Conservation (phyloP, 1,140 invertebrate species). For the Tribolium madens region DNA sequence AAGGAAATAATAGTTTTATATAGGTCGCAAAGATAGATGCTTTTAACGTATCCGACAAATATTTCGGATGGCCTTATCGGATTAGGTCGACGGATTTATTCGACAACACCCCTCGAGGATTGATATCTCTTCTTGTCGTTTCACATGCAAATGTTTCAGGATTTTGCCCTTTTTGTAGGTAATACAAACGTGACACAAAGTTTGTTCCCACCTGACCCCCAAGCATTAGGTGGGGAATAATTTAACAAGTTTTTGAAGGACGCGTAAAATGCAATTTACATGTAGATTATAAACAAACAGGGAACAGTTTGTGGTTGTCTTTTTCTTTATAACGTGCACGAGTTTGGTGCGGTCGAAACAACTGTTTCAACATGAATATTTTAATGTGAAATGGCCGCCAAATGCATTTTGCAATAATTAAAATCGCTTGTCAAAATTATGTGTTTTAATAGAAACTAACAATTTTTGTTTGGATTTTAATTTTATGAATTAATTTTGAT, state of each 20-base stretch:
- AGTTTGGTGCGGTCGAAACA: background rate
- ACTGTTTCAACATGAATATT: background rate
- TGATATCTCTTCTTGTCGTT: conserved; percentile 22
- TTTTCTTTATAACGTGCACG: background rate
- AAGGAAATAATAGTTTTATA: conserved; percentile 27
- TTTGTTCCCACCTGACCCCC: conserved; percentile 13
- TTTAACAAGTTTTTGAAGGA: conserved; percentile 29
- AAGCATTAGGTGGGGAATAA: conserved; percentile 11
- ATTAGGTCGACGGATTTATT: conserved; percentile 30
- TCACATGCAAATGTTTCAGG: conserved; percentile 31
- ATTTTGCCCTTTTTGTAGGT: conserved; percentile 24
- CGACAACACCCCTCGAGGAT: conserved; percentile 5
- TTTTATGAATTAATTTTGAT: no score
- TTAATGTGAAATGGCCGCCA: no score
- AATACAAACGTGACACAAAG: conserved; percentile 20
- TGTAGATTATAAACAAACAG: conserved; percentile 32
- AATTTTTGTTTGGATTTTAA: no score
- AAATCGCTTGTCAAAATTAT: background rate
- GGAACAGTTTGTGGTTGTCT: background rate
- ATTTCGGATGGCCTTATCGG: conserved; percentile 23
- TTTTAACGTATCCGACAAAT: conserved; percentile 9
- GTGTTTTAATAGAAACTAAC: no score
- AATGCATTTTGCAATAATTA: background rate
- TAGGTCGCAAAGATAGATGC: conserved; percentile 17
- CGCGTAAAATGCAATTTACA: conserved; percentile 8